phyloP scores from a whole-genome alignment of 2,888 invertebrate species.

The Apantesis nais region DNA sequence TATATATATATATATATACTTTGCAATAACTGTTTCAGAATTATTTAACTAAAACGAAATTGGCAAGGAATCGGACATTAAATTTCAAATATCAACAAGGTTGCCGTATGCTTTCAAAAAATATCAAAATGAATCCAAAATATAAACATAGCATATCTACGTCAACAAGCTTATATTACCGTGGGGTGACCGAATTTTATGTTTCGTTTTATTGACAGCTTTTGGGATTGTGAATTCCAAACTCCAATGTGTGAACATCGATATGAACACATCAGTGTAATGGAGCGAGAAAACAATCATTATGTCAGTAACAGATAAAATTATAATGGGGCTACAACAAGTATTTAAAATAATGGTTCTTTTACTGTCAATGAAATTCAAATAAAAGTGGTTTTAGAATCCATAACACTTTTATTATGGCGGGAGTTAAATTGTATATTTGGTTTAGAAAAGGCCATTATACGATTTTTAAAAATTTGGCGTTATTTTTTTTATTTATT shows the following conservation, averaged over 20 bases:
- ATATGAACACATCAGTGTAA: slow-evolving; percentile 18
- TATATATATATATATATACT: too few relatives aligned
- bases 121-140: slow-evolving; percentile 2
- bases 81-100: neutral
- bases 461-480: too few relatives aligned
- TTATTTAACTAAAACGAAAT: neutral
- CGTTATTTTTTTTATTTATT: too few relatives aligned
- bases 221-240: slow-evolving; percentile 23
- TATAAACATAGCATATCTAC: slow-evolving; percentile 8
- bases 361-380: neutral
- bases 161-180: slow-evolving; percentile 31
- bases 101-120: neutral
- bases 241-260: slow-evolving; percentile 20
- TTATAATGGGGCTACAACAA: slow-evolving; percentile 3
- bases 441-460: too few relatives aligned
- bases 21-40: too few relatives aligned
- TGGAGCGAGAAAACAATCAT: slow-evolving; percentile 8
- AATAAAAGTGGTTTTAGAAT: neutral
- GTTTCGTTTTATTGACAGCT: slow-evolving; percentile 44
- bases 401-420: neutral
- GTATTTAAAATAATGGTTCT: neutral
- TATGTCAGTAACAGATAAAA: slow-evolving; percentile 9
- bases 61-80: neutral
- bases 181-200: slow-evolving; percentile 38
- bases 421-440: neutral